phyloP scores from a whole-genome alignment of 2,113 vertebrate species.

The Pteropus alecto region DNA sequence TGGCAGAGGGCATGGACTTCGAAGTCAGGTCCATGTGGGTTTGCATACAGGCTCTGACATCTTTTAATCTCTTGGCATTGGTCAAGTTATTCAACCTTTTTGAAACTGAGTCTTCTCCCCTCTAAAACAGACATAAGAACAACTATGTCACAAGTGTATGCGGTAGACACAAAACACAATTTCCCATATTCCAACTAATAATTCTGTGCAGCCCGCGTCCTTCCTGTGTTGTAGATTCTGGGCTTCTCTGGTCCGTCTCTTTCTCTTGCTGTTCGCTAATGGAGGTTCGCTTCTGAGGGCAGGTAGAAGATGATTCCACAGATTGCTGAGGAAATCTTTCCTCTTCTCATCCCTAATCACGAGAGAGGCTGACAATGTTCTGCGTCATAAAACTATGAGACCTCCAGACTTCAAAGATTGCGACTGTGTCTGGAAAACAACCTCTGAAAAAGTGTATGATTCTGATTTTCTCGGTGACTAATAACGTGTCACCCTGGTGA shows the following conservation, averaged over 20 bases:
- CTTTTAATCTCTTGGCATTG: background rate
- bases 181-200: background rate
- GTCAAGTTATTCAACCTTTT: background rate
- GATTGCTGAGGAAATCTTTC: background rate
- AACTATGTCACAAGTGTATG: background rate
- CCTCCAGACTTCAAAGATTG: background rate
- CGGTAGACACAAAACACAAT: background rate
- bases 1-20: background rate
- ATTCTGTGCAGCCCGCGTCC: background rate
- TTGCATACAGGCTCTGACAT: background rate
- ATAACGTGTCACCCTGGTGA: background rate
- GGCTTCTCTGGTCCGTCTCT: background rate
- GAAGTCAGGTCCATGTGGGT: background rate
- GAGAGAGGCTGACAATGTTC: background rate
- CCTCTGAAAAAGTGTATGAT: background rate
- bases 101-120: background rate
- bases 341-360: too few species aligned
- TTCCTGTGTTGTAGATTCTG: background rate
- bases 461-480: background rate
- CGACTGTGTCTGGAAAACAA: background rate
- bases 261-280: background rate
- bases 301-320: background rate
- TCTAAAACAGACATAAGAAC: background rate
- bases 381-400: background rate
- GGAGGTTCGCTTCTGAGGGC: background rate